A percentile compares a stretch with the other conserved stretches of the same genome.
phyloP scores from a whole-genome alignment of 2,113 vertebrate genomes.

The Patagioenas fasciata region DNA sequence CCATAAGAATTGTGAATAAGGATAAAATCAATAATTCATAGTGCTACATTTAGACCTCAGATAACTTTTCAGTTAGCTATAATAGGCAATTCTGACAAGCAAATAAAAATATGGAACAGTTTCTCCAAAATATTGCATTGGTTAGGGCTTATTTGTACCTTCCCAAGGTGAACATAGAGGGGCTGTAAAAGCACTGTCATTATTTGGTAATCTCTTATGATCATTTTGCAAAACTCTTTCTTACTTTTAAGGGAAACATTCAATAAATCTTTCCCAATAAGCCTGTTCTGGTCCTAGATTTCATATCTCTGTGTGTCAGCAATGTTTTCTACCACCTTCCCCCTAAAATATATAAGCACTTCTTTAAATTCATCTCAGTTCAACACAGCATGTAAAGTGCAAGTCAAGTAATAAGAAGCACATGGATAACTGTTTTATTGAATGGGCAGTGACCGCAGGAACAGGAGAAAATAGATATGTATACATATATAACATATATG shows the following conservation, averaged over 20 bases:
- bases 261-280: background rate
- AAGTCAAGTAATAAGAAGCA: background rate
- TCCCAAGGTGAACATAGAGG: rapidly evolving
- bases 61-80: background rate
- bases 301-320: background rate
- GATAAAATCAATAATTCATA: background rate
- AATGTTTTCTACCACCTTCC: background rate
- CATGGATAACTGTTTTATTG: background rate
- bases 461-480: background rate
- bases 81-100: background rate
- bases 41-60: background rate
- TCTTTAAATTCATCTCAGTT: background rate
- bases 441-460: background rate
- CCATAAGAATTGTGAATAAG: background rate
- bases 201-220: background rate
- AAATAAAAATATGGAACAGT: background rate
- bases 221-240: background rate
- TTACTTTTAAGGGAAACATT: background rate
- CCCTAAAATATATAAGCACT: background rate
- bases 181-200: background rate
- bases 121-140: background rate
- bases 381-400: background rate
- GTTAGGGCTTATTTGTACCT: background rate
- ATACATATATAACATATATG: too few relatives aligned
- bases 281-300: background rate